phyloP scores from a whole-genome alignment of 2,888 invertebrate species.

The Hirudinaria manillensis region DNA sequence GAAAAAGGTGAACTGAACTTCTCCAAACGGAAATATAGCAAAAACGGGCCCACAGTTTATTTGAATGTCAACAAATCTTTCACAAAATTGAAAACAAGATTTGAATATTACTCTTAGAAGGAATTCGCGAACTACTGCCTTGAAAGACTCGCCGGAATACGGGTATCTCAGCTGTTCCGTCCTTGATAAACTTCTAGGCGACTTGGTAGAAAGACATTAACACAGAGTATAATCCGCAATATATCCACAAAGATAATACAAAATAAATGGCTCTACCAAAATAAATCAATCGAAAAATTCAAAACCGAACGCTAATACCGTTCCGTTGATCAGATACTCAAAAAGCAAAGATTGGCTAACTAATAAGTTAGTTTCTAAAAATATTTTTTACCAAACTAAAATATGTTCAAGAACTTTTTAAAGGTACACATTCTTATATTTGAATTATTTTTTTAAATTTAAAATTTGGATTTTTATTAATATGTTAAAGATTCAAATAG shows the following conservation, averaged over 20 bases:
- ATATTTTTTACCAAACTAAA: too few species aligned
- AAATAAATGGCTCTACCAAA: slow-evolving; percentile 1
- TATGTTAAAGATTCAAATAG: neutral
- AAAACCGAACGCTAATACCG: slow-evolving; percentile 4
- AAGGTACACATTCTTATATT: too few species aligned
- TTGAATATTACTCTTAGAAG: too few species aligned
- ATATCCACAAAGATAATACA: neutral
- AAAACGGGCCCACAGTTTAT: too few species aligned
- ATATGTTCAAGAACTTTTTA: too few species aligned
- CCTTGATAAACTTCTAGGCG: slow-evolving; percentile 2
- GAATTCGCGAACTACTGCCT: too few species aligned
- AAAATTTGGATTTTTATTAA: neutral
- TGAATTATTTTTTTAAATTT: neutral
- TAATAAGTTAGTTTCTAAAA: neutral
- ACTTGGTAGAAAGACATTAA: neutral
- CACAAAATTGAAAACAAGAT: too few species aligned
- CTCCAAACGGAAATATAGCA: too few species aligned
- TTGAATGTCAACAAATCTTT: too few species aligned
- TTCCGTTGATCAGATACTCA: slow-evolving; percentile 11
- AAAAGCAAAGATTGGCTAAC: slow-evolving; percentile 2
- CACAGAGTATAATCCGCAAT: neutral
- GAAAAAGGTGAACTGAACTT: too few species aligned
- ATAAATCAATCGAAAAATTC: slow-evolving; percentile 1
- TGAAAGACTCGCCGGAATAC: too few species aligned
- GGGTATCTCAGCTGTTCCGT: slow-evolving; percentile 14